phyloP scores from a whole-genome alignment of 1,140 invertebrate genomes.

The Sogatella furcifera region DNA sequence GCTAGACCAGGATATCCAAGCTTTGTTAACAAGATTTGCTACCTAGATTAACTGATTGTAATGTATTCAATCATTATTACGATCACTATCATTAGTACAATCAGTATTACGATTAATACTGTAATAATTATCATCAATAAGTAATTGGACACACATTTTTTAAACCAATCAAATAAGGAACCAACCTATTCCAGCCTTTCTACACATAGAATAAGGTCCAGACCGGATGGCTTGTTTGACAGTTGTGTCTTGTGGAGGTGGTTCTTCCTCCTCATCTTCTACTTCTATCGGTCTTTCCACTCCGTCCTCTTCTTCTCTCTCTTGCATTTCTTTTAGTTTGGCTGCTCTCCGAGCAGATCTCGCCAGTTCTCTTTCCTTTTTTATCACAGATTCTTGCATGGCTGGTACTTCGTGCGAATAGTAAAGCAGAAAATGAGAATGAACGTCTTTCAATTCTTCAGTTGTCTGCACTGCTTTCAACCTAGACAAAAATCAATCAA shows the following conservation, averaged over 20 bases:
- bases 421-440: slow-evolving; percentile 87
- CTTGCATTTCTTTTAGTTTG: slow-evolving; percentile 27
- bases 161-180: too few relatives aligned
- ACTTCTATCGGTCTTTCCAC: slow-evolving; percentile 23
- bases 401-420: slow-evolving; percentile 60
- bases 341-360: slow-evolving; percentile 44
- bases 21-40: too few relatives aligned
- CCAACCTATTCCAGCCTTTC: slow-evolving; percentile 68
- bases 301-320: slow-evolving; percentile 46
- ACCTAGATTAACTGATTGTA: too few relatives aligned
- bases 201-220: slow-evolving; percentile 78
- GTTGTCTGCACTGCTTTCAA: slow-evolving; percentile 69
- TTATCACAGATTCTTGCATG: slow-evolving; percentile 29
- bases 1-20: too few relatives aligned
- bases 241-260: slow-evolving; percentile 45
- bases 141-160: too few relatives aligned
- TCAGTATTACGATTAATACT: too few relatives aligned
- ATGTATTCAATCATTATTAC: too few relatives aligned
- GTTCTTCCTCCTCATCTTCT: slow-evolving; percentile 41
- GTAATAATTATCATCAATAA: too few relatives aligned
- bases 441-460: slow-evolving; percentile 86
- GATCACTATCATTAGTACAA: too few relatives aligned
- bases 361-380: slow-evolving; percentile 41
- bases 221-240: slow-evolving; percentile 78
- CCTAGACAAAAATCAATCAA: slow-evolving; percentile 27